Percentiles rank a stretch among this genome's conserved stretches.
Evolutionary conservation across 1,140 invertebrate genomes (phyloP).

Genomic region (Steinernema feltiae): DNA sequence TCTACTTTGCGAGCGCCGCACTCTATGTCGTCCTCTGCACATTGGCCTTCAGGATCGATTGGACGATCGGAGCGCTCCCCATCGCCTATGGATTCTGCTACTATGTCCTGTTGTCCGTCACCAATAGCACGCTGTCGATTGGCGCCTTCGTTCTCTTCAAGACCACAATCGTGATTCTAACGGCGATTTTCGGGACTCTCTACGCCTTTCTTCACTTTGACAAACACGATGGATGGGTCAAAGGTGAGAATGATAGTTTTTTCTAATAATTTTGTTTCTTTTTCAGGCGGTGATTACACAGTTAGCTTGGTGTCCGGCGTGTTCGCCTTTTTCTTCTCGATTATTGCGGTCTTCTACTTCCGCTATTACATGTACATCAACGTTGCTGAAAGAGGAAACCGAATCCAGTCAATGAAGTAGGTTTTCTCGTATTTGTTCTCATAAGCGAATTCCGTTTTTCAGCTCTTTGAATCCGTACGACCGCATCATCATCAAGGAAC

Average conservation of each 20-base stretch:
- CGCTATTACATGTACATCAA: neutral
- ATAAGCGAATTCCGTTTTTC: neutral
- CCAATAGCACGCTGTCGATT: neutral
- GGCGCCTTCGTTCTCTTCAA: neutral
- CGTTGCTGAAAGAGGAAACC: neutral
- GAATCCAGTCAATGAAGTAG: neutral
- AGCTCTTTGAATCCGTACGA: neutral
- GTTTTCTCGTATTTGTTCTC: neutral
- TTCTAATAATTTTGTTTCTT: neutral
- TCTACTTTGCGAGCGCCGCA: neutral
- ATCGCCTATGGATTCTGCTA: neutral
- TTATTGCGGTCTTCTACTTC: neutral
- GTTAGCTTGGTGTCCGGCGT: neutral
- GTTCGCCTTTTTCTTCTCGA: neutral
- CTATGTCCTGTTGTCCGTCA: neutral
- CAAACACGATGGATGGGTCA: neutral
- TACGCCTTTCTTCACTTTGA: neutral
- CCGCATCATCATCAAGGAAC: neutral
- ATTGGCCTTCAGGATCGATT: neutral
- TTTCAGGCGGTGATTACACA: neutral
- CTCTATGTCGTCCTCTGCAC: neutral
- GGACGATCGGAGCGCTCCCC: neutral
- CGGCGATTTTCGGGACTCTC: neutral
- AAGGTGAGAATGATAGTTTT: neutral
- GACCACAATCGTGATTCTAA: neutral